Percentiles rank a stretch among this genome's conserved stretches.
Evolutionary conservation across 2,797 vertebrate species (phyloP).

Genomic region (Chaetodon trifasciatus): DNA sequence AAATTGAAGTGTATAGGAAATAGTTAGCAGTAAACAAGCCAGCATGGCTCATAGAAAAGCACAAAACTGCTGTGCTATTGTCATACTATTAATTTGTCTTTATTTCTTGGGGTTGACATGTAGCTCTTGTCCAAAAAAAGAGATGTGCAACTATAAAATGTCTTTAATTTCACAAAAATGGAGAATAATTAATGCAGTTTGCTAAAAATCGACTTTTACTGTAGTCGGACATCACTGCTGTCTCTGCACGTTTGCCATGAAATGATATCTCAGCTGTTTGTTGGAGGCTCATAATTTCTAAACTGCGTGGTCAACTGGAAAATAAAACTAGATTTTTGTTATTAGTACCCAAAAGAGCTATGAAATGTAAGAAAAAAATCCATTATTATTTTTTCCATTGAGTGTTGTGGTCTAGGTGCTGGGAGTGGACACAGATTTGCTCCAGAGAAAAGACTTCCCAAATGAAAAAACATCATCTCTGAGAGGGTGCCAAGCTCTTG

Average conservation of each 20-base stretch:
- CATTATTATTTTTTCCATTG: constrained; percentile 1
- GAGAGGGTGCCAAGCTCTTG: constrained; percentile 69
- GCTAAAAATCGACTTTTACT: neutral
- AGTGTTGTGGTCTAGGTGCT: constrained; percentile 26
- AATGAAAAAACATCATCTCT: constrained; percentile 70
- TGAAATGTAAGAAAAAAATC: neutral
- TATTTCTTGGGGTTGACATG: neutral
- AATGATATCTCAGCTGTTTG: neutral
- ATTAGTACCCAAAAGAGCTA: neutral
- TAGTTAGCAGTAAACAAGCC: neutral
- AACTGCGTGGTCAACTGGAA: neutral
- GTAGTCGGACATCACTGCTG: neutral
- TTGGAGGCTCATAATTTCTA: neutral
- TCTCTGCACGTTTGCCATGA: neutral
- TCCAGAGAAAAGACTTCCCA: constrained; percentile 66
- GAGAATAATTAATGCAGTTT: neutral
- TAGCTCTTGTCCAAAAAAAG: neutral
- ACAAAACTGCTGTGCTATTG: neutral
- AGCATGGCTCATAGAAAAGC: neutral
- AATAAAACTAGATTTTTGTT: neutral
- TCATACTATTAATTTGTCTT: neutral
- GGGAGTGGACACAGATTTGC: constrained; percentile 52
- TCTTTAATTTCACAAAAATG: neutral
- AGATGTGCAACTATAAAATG: neutral
- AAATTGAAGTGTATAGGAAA: neutral